Conservation (phyloP, 2,888 invertebrate genomes). For the Lepidonotus clava region DNA sequence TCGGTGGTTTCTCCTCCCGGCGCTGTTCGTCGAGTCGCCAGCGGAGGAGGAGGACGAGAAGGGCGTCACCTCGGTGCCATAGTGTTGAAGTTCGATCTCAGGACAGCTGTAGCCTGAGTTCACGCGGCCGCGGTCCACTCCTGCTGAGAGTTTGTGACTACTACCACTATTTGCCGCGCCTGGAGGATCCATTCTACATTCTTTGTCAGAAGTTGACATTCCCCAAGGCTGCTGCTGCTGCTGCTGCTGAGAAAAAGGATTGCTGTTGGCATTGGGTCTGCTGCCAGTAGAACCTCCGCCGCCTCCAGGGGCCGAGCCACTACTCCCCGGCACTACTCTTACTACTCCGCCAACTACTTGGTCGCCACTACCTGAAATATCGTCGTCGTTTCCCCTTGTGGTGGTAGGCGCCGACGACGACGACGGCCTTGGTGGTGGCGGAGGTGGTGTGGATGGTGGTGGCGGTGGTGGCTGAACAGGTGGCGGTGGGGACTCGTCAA, state of each 20-base stretch:
- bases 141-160: too few relatives aligned
- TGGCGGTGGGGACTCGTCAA: constrained; percentile 32
- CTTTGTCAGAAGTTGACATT: constrained; percentile 25
- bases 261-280: background rate
- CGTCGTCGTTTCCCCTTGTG: background rate
- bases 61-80: constrained; percentile 16
- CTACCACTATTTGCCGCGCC: background rate
- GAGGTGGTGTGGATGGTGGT: background rate
- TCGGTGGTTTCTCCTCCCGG: background rate
- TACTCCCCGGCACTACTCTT: background rate
- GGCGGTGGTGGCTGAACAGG: background rate
- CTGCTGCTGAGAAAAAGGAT: too few relatives aligned
- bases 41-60: background rate
- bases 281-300: background rate
- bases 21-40: background rate
- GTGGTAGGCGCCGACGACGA: background rate
- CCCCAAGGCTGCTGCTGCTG: background rate
- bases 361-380: background rate
- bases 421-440: background rate
- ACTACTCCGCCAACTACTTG: background rate
- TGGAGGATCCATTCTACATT: constrained; percentile 7
- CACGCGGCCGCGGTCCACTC: constrained; percentile 67
- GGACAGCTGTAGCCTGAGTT: constrained; percentile 77
- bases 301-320: background rate
- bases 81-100: constrained; percentile 52